These are phyloP conservation scores for Mesorhabditis spiculigera DNA, from an alignment of 2,888 invertebrate genomes.

Conservation along the genomic window DNA sequence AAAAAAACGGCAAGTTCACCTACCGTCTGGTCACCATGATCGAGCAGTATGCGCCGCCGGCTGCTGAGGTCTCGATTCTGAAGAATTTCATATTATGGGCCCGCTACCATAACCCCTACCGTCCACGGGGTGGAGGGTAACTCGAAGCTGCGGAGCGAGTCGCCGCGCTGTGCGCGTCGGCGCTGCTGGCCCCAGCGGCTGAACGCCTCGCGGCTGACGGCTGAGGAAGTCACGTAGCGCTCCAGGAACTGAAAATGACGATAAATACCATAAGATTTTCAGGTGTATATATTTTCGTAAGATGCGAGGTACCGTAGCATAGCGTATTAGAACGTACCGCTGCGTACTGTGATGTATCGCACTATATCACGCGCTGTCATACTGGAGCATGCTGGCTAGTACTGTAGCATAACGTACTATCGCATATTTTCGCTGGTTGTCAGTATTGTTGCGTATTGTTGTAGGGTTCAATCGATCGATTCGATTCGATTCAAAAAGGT, in stretches of 20 bases:
- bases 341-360: too few species aligned
- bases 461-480: too few species aligned
- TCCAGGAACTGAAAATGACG: slow-evolving; percentile 6
- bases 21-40: slow-evolving; percentile 29
- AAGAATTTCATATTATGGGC: background rate
- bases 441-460: too few species aligned
- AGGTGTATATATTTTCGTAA: too few species aligned
- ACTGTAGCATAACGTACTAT: too few species aligned
- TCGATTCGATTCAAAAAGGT: too few species aligned
- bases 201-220: background rate
- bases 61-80: slow-evolving; percentile 24
- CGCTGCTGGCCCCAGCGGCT: background rate
- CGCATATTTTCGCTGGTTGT: too few species aligned
- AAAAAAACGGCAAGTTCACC: background rate
- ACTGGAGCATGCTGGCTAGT: too few species aligned
- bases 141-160: background rate
- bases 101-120: background rate
- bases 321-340: too few species aligned
- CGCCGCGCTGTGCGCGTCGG: background rate
- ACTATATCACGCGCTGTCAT: too few species aligned
- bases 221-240: background rate
- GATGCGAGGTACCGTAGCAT: too few species aligned
- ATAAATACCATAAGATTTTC: too few species aligned
- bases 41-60: slow-evolving; percentile 28
- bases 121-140: background rate